Percentiles rank a stretch among this genome's conserved stretches.
Evolutionary conservation across 1,140 invertebrate species (phyloP).

Genomic region (Harlomillsia oculata): DNA sequence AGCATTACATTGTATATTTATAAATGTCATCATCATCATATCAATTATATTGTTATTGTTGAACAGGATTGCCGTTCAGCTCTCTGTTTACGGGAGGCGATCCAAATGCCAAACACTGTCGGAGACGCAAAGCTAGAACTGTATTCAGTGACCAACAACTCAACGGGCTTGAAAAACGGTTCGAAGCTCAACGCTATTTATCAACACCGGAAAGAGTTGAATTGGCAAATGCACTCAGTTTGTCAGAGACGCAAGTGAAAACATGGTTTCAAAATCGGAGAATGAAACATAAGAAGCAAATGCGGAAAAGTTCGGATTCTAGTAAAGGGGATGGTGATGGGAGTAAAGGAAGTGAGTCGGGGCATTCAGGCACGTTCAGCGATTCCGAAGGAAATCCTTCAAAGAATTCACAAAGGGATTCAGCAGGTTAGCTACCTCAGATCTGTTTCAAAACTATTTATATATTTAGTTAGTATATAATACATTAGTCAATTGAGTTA

Average conservation of each 20-base stretch:
- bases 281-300: constrained; percentile 96
- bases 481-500: too few species aligned
- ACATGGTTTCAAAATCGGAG: constrained; percentile 96
- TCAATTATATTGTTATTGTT: constrained; percentile 20
- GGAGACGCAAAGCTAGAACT: constrained; percentile 85
- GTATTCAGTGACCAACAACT: constrained; percentile 96
- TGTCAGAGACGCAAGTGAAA: constrained; percentile 96
- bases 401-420: too few species aligned
- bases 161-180: constrained; percentile 86
- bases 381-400: constrained; percentile 19
- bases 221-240: constrained; percentile 75
- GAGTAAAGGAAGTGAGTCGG: constrained; percentile 5
- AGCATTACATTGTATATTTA: too few species aligned
- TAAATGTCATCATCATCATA: too few species aligned
- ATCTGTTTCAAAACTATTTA: neutral
- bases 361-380: constrained; percentile 18
- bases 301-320: constrained; percentile 59
- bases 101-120: constrained; percentile 68
- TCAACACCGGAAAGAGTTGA: constrained; percentile 94
- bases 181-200: constrained; percentile 90
- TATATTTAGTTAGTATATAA: too few species aligned
- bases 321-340: neutral
- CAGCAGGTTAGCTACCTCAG: too few species aligned
- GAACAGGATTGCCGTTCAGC: constrained; percentile 57
- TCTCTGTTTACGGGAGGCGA: constrained; percentile 55